Evolutionary conservation across 1,140 invertebrate species (phyloP).

Genomic region (Lepidurus couesii): DNA sequence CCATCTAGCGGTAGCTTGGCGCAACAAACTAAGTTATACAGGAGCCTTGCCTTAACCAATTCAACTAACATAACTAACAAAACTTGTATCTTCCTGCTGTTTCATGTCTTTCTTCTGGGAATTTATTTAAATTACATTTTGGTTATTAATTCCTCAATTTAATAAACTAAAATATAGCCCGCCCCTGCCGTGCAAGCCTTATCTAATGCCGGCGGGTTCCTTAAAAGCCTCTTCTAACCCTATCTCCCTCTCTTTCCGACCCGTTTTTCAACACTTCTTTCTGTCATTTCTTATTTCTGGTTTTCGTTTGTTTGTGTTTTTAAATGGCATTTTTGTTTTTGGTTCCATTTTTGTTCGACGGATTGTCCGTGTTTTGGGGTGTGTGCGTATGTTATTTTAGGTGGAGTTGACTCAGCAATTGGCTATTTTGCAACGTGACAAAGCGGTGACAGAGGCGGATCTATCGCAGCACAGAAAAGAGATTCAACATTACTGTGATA

Average conservation of each 20-base stretch:
- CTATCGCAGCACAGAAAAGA: background rate
- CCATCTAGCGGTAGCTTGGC: no score
- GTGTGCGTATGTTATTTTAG: background rate
- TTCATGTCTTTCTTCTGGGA: background rate
- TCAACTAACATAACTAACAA: no score
- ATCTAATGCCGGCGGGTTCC: slow-evolving; percentile 59
- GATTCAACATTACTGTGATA: background rate
- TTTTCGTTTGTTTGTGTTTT: slow-evolving; percentile 27
- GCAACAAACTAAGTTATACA: no score
- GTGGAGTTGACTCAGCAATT: background rate
- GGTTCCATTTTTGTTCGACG: slow-evolving; percentile 21
- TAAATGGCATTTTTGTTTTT: slow-evolving; percentile 1
- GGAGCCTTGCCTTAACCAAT: no score
- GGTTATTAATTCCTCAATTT: background rate
- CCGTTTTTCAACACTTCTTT: background rate
- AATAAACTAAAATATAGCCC: slow-evolving; percentile 27
- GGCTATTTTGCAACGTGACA: background rate
- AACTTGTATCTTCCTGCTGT: no score
- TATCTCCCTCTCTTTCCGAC: background rate
- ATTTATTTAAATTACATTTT: slow-evolving; percentile 24
- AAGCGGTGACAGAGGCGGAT: background rate
- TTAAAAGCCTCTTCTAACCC: slow-evolving; percentile 78
- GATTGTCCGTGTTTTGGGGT: slow-evolving; percentile 23
- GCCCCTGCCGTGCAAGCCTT: slow-evolving; percentile 34
- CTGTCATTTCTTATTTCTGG: slow-evolving; percentile 4